Conservation (phyloP, 2,888 invertebrate genomes). For the Morpho deidamia region DNA sequence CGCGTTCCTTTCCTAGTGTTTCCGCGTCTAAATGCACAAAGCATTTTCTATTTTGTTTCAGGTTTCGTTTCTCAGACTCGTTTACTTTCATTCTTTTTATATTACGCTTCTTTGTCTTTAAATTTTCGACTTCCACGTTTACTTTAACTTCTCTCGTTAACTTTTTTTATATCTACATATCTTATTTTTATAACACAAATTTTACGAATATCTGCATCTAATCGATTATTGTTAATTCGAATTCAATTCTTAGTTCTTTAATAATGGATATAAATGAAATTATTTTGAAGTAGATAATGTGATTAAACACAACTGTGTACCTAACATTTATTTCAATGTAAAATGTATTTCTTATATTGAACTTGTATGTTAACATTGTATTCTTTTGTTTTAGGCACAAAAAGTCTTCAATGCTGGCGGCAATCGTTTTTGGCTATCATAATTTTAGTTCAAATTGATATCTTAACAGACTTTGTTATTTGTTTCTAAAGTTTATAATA, state of each 20-base stretch:
- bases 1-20: slow-evolving; percentile 14
- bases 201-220: too few relatives aligned
- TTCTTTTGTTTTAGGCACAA: slow-evolving; percentile 59
- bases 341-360: background rate
- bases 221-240: too few relatives aligned
- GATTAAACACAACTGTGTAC: too few relatives aligned
- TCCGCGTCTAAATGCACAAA: slow-evolving; percentile 21
- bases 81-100: slow-evolving; percentile 20
- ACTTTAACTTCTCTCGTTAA: background rate
- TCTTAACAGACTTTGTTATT: slow-evolving; percentile 42
- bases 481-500: slow-evolving; percentile 15
- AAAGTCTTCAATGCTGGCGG: slow-evolving; percentile 55
- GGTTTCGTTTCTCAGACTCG: slow-evolving; percentile 19
- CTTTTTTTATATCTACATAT: background rate
- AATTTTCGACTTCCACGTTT: slow-evolving; percentile 12
- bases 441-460: slow-evolving; percentile 56
- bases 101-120: slow-evolving; percentile 7
- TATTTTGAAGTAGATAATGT: too few relatives aligned
- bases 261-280: too few relatives aligned
- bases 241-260: too few relatives aligned
- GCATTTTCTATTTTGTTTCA: slow-evolving; percentile 21
- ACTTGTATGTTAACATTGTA: background rate
- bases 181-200: background rate
- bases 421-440: slow-evolving; percentile 54
- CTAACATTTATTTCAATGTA: background rate